These are phyloP conservation scores for Catagonus wagneri DNA, from an alignment of 2,113 vertebrate genomes.

Conservation along the genomic window DNA sequence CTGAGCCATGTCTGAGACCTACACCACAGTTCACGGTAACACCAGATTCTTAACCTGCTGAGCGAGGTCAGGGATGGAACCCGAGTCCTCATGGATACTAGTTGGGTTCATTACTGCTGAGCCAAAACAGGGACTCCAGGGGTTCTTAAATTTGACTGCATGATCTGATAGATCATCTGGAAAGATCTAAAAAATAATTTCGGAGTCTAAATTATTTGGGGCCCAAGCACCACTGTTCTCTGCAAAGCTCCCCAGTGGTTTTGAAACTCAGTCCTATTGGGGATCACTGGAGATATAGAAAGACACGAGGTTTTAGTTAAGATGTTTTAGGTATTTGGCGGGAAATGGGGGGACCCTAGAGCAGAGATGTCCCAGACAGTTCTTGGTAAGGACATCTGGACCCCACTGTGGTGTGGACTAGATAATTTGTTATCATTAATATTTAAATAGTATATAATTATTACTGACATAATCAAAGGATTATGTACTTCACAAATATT, in stretches of 20 bases:
- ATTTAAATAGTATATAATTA: not conserved
- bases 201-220: constrained; percentile 15
- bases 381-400: not conserved
- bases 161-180: not conserved
- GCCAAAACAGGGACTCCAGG: too few species aligned
- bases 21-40: too few species aligned
- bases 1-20: too few species aligned
- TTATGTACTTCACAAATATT: not conserved
- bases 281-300: not conserved
- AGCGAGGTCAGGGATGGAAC: too few species aligned
- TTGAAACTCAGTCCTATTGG: not conserved
- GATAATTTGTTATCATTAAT: not conserved
- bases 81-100: too few species aligned
- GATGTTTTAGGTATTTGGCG: constrained; percentile 2
- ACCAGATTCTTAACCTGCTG: too few species aligned
- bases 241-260: not conserved
- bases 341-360: not conserved
- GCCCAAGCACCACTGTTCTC: not conserved
- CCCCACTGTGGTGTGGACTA: not conserved
- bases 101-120: too few species aligned
- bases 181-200: constrained; percentile 3
- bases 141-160: not conserved
- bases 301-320: constrained; percentile 2
- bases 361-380: not conserved
- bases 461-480: not conserved